Evolutionary conservation across 2,888 invertebrate genomes (phyloP).

Genomic region (Camptogramma bilineatum): DNA sequence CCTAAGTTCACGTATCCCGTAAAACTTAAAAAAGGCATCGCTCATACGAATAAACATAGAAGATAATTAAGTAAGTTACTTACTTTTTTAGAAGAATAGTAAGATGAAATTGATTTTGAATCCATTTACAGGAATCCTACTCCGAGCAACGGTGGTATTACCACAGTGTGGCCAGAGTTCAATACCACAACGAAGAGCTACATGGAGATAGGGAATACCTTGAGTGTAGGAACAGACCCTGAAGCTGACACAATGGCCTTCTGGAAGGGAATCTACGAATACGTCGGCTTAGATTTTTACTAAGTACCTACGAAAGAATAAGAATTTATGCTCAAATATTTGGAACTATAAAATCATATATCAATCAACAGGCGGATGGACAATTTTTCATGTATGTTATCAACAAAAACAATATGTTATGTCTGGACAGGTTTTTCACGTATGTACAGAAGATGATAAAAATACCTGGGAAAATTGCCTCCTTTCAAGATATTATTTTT

Average conservation of each 20-base stretch:
- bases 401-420: too few species aligned
- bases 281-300: conserved; percentile 23
- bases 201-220: conserved; percentile 60
- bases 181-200: conserved; percentile 49
- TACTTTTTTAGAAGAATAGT: not conserved
- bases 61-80: not conserved
- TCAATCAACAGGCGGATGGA: too few species aligned
- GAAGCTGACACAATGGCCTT: conserved; percentile 53
- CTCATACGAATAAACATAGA: too few species aligned
- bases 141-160: conserved; percentile 53
- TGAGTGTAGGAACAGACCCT: conserved; percentile 47
- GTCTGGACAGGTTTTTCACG: too few species aligned
- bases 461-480: too few species aligned
- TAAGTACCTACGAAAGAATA: not conserved
- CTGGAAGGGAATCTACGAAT: conserved; percentile 59
- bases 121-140: conserved; percentile 62
- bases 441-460: too few species aligned
- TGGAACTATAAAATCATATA: too few species aligned
- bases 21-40: too few species aligned
- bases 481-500: too few species aligned
- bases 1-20: too few species aligned
- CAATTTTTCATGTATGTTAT: too few species aligned
- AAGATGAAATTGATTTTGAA: not conserved
- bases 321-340: too few species aligned
- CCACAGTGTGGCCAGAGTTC: conserved; percentile 61